Conservation (phyloP, 2,888 invertebrate genomes). For the Ctenicera cuprea region DNA sequence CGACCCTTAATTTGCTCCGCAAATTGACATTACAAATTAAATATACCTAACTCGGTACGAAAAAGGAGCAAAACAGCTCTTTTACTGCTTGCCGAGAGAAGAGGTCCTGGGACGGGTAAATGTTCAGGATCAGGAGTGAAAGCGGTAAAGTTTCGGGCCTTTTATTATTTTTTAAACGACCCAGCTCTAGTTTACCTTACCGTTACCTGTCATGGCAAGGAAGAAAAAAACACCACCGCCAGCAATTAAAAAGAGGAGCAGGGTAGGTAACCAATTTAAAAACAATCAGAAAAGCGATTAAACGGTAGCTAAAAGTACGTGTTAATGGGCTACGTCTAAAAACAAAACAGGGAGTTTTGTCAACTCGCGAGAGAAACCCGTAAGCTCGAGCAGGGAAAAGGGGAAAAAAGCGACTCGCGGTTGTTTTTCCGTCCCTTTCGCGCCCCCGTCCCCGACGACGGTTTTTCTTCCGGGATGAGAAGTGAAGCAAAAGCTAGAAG, state of each 20-base stretch:
- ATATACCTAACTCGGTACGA: constrained; percentile 20
- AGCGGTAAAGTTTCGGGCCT: neutral
- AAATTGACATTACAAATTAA: constrained; percentile 35
- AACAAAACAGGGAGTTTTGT: constrained; percentile 28
- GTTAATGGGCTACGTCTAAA: constrained; percentile 42
- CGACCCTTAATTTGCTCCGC: constrained; percentile 30
- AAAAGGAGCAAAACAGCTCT: constrained; percentile 28
- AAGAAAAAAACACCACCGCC: neutral
- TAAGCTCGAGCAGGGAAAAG: neutral
- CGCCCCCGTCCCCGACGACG: neutral
- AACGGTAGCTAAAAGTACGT: constrained; percentile 41
- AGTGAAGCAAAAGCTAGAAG: constrained; percentile 26
- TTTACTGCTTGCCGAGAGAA: constrained; percentile 2
- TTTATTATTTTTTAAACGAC: constrained; percentile 17
- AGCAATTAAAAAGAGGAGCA: constrained; percentile 40
- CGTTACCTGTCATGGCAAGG: constrained; percentile 23
- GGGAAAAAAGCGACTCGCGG: neutral
- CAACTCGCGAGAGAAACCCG: constrained; percentile 7
- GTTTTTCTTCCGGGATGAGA: constrained; percentile 23
- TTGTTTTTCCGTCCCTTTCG: neutral
- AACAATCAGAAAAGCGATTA: constrained; percentile 44
- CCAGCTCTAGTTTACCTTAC: constrained; percentile 8
- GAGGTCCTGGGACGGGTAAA: too few species aligned
- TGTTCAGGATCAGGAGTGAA: too few species aligned
- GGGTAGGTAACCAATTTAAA: constrained; percentile 27